These are phyloP conservation scores for Megathymus violae DNA, from an alignment of 1,140 invertebrate genomes.

Conservation along the genomic window DNA sequence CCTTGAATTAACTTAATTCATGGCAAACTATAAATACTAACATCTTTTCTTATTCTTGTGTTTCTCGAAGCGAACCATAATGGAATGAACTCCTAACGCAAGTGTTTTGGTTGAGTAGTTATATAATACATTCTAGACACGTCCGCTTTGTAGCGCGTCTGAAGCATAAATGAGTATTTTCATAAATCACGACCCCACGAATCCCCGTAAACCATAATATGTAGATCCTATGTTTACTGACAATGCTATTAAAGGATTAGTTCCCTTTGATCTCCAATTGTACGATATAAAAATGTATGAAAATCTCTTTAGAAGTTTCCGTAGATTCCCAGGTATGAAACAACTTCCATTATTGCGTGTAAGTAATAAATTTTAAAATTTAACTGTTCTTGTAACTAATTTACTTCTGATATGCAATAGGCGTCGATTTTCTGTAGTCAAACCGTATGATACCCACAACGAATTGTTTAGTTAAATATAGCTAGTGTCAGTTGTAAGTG, in stretches of 20 bases:
- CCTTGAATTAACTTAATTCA: no score
- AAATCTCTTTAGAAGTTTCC: background rate
- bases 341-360: no score
- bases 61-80: no score
- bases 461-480: no score
- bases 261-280: slow-evolving; percentile 1
- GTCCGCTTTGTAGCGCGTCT: background rate
- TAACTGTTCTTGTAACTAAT: no score
- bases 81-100: no score
- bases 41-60: no score
- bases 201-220: background rate
- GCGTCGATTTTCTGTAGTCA: no score
- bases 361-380: no score
- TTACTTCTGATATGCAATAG: background rate
- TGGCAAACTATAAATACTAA: no score
- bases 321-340: background rate
- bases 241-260: background rate
- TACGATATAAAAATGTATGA: background rate
- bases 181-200: background rate
- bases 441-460: no score
- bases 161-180: background rate
- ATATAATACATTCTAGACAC: background rate
- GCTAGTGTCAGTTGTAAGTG: no score
- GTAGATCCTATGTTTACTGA: background rate
- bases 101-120: background rate